phyloP scores from a whole-genome alignment of 2,113 vertebrate species.

The Lycocorax pyrrhopterus region DNA sequence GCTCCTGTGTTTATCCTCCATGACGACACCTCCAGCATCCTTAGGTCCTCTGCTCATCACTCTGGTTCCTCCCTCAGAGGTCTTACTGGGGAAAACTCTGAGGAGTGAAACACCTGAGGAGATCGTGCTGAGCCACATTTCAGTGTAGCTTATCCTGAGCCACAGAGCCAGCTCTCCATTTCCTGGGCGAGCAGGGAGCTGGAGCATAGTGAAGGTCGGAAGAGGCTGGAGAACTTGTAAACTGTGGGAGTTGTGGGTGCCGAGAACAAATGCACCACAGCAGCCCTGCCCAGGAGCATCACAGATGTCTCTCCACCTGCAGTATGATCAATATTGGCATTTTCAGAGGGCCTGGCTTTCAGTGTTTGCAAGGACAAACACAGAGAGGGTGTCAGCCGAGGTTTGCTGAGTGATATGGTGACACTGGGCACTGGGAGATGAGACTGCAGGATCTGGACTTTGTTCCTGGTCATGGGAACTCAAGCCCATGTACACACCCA shows the following conservation, averaged over 20 bases:
- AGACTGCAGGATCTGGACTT: background rate
- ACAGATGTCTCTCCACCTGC: background rate
- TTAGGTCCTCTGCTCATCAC: background rate
- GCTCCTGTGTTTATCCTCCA: background rate
- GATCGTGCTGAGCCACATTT: background rate
- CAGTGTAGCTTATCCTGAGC: background rate
- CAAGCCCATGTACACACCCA: background rate
- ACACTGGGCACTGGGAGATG: background rate
- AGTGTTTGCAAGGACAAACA: background rate
- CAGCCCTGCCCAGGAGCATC: background rate
- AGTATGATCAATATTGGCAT: background rate
- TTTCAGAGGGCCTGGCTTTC: background rate
- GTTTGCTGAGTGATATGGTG: background rate
- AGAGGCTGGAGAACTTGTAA: background rate
- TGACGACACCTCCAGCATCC: background rate
- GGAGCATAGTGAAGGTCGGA: background rate
- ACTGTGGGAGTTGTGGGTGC: background rate
- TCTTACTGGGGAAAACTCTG: background rate
- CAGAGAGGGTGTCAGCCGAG: background rate
- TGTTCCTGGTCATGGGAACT: background rate
- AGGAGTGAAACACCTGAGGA: background rate
- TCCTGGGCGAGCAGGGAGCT: background rate
- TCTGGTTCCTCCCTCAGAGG: background rate
- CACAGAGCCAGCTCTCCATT: background rate
- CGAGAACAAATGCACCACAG: background rate